Evolutionary conservation across 2,797 vertebrate species (phyloP), one percentile per base, ranked within the genome.

Genomic region (Crotalus adamanteus): DNA sequence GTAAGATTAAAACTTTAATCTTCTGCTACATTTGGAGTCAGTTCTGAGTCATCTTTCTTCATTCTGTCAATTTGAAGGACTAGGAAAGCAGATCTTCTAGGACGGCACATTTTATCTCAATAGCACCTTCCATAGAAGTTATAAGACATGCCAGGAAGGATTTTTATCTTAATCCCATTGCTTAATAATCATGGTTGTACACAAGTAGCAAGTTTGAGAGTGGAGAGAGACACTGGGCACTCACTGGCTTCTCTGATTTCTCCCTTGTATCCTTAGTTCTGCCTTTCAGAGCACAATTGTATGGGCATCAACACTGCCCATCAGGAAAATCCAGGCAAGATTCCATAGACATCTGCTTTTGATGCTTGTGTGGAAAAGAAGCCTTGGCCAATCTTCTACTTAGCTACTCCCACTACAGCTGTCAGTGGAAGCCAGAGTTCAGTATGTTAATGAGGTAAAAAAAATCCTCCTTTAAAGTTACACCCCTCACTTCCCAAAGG

Each of bases 391-490:
- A 60, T 37, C 6, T 28, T 91, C 78, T 28, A 56, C 22, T 47
- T 18, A 89, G 69, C 26, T 13, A 61, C 85, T 94, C 65, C 73
- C 89, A 57, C 47, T 59, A 65, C 26, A 88, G 37, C 93, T 78
- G 92, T 83, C 65, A 65, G 63, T 85, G 53, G 88, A 88, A 92
- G 83, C 26, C 86, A 92, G 89, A 92, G 91, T 55, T 92, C 86
- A 65, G 22, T 63, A 94, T 88, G 91, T 87, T 92, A 94, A 92
- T 92, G 89, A 94, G 69, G 53, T 73, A 89, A 89, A 88, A 65
- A 73, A 83, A 83, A 25, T 78, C 53, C 89, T 86, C 86, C 69
- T 85, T 94, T 92, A 88, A 91, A 92, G 89, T 92, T 94, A 88
- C 61, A 53, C 91, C 89, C 86, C 73, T 91, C 51, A 56, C 69